Evolutionary conservation across 2,797 vertebrate genomes (phyloP).

Genomic region (Harpagifer antarcticus): DNA sequence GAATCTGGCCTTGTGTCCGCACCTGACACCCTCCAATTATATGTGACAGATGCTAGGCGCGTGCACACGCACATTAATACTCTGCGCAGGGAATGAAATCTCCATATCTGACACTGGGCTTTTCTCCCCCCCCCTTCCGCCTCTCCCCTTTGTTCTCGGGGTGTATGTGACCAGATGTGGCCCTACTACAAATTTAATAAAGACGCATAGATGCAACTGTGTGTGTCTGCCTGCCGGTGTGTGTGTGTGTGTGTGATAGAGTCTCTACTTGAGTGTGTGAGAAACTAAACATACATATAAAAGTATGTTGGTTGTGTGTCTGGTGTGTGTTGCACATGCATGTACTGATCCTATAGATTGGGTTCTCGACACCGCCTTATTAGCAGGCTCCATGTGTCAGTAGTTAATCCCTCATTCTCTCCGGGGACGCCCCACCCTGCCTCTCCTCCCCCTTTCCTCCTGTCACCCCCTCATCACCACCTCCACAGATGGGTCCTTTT

Average conservation of each 20-base stretch:
- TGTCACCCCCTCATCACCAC: slow-evolving; percentile 79
- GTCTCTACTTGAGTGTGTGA: slow-evolving; percentile 9
- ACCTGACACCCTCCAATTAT: slow-evolving; percentile 87
- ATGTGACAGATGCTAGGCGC: slow-evolving; percentile 82
- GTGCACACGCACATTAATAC: slow-evolving; percentile 83
- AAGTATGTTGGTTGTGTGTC: slow-evolving; percentile 1
- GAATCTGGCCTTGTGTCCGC: slow-evolving; percentile 78
- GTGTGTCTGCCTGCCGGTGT: slow-evolving; percentile 40
- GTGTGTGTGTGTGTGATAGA: slow-evolving; percentile 10
- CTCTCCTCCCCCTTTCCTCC: slow-evolving; percentile 33
- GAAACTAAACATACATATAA: slow-evolving; percentile 1
- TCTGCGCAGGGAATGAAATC: slow-evolving; percentile 71
- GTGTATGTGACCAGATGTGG: slow-evolving; percentile 84
- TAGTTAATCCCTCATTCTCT: slow-evolving; percentile 83
- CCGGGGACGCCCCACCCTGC: slow-evolving; percentile 59
- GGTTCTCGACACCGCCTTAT: slow-evolving; percentile 76
- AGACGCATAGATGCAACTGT: slow-evolving; percentile 64
- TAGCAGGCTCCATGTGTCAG: slow-evolving; percentile 86
- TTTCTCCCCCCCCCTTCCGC: slow-evolving; percentile 12
- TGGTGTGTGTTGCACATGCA: slow-evolving; percentile 55
- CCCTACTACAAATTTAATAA: slow-evolving; percentile 87
- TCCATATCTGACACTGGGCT: slow-evolving; percentile 73
- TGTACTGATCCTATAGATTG: slow-evolving; percentile 64
- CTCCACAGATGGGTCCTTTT: slow-evolving; percentile 86
- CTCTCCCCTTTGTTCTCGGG: slow-evolving; percentile 79